Base-by-base conservation (phyloP, 2,888 invertebrate species). In the Campoplex capitator region DNA sequence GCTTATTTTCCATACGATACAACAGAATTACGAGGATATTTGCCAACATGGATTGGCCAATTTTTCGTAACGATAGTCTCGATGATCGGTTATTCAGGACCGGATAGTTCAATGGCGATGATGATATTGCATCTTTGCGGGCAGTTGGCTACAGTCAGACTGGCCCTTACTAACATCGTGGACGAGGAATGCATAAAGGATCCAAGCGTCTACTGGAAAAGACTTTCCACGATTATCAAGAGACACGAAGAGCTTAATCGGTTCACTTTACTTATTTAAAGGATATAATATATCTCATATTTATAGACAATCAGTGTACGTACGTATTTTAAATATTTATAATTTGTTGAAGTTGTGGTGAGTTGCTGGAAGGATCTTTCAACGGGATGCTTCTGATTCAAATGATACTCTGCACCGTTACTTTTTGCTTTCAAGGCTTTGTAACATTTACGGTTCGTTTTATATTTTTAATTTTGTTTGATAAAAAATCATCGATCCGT, bases 121-220 rank as follows among this genome's bases (percentile, higher is more conserved):
- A 79, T 92, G 16, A 88, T 92, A 1, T 68, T 92, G 42, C 93
- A 93, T 75, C 70, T 92, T 7, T 93, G 93, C 58, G 91, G 91
- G 6, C 93, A 93, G 79, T 67, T 93, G 8, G 83, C 85, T 8
- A 81, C 83, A 1, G 67, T 85, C 38, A 84, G 80, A 68, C 76
- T 85, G 38, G 68, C 75, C 18, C 62, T 88, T 28, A 67, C 62
- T 1, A 87, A 85, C 76, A 56, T 88, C 45, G 87, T 83, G 45
- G 85, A 79, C 62, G 78, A 81, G 42, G 67, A 79, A 38, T 84
- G 71, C 48, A 54, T 85, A 42, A 74, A 68, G 32, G 68, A 78
- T 67, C 83, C 56, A 11, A 74, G 32, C 1, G 4, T 79, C n/a
- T 87, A 78, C 32, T 84, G 86, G 86, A 71, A 67, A 45, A 81